A percentile compares a stretch with the other conserved stretches of the same genome.
phyloP scores from a whole-genome alignment of 2,888 invertebrate species.

The Gryllus longicercus region DNA sequence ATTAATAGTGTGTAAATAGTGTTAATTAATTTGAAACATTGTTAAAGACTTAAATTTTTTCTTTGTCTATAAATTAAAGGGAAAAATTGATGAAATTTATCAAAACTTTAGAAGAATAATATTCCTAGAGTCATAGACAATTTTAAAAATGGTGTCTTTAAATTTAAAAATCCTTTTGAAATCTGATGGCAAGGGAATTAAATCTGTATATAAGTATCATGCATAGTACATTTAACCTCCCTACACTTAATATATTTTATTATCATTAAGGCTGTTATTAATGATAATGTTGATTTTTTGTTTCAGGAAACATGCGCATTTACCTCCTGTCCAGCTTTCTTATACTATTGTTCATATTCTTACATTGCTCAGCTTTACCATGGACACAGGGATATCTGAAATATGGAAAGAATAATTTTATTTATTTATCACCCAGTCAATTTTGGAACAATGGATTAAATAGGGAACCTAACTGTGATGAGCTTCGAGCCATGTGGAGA shows the following conservation, averaged over 20 bases:
- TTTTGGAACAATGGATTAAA: neutral
- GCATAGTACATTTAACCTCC: too few species aligned
- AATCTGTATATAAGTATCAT: too few species aligned
- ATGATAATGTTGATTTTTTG: neutral
- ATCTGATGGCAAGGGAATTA: too few species aligned
- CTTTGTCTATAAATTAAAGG: too few species aligned
- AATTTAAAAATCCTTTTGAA: too few species aligned
- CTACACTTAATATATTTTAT: neutral
- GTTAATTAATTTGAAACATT: too few species aligned
- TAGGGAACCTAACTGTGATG: constrained; percentile 79
- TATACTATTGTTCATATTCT: neutral
- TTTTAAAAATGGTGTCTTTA: too few species aligned
- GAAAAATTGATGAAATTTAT: too few species aligned
- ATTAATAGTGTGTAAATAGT: too few species aligned
- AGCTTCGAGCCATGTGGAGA: constrained; percentile 86
- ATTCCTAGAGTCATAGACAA: too few species aligned
- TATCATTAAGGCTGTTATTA: neutral
- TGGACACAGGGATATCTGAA: neutral
- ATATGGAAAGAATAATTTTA: neutral
- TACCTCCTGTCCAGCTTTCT: neutral
- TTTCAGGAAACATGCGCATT: neutral
- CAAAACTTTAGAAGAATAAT: too few species aligned
- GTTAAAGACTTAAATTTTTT: too few species aligned
- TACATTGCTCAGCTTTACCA: neutral
- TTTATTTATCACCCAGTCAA: neutral